Evolutionary conservation across 2,888 invertebrate genomes (phyloP), one percentile per base, ranked within the genome.

Genomic region (Brenthis ino): DNA sequence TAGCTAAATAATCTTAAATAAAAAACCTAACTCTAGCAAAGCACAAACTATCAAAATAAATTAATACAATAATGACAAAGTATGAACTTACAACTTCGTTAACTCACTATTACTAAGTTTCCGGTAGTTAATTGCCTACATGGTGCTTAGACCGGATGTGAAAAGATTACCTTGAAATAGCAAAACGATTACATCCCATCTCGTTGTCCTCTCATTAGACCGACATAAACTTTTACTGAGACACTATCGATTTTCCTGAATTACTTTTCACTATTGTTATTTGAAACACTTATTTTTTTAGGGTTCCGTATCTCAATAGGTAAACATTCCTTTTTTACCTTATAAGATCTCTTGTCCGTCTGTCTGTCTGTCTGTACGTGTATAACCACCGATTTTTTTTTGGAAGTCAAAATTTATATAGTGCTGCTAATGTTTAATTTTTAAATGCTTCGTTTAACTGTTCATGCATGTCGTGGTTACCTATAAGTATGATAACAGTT

Each of bases 151-250:
- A 78, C 86, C 89, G 92, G 92, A 92, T 87, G 87, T 83, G 85
- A 82, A 87, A 91, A 91, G 92, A 93, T 91, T 91, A 91, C 88
- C 78, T 85, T 85, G 83, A 84, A 88, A 90, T 85, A 88, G 87
- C 81, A 77, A 84, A 72, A 81, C 82, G 79, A 77, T 83, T 80
- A 72, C 69, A 72, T 73, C 64, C 68, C 58, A 74, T 73, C 70
- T 70, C 69, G 74, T 69, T 71, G 69, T 72, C 68, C 68, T 64
- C 66, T 66, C 68, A 63, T 54, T 66, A 55, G 68, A 68, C 68
- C 68, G 33, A 72, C 66, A 69, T 68, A 68, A 72, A 67, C 66
- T 57, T 72, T 72, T 43, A 69, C 68, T 69, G 60, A 55, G 57
- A 71, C 65, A 57, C 43, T 67, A 72, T 72, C 56, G 70, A 72